Base-by-base conservation (phyloP, 2,888 invertebrate genomes). In the Syritta pipiens region DNA sequence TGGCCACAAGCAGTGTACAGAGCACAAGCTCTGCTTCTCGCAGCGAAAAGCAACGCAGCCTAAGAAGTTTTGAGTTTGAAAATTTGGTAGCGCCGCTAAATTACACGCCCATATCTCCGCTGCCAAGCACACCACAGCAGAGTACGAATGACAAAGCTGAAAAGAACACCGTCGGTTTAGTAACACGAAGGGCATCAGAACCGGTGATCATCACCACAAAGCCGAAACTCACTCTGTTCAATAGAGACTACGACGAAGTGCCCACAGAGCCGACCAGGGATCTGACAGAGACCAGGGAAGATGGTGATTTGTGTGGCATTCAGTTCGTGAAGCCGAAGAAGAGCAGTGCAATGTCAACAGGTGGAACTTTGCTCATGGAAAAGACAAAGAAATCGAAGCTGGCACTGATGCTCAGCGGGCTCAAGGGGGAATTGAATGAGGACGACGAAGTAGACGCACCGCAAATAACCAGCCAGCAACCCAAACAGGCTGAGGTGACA, bases 301-400 rank as follows among this genome's bases (percentile, higher is more conserved):
- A 83, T 7, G 83, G 83, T 5, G 86, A 86, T 71, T 84, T 84
- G 63, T 83, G 84, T 1, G 86, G 86, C 0, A 88, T 88, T 69
- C 83, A 85, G 19, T 89, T 89, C 82, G 87, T 89, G 0, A 88
- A 87, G 57, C 89, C 89, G 0, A 88, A 88, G 69, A 84, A 85
- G 51, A 83, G 83, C 3, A 81, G 83, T 20, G 82, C 85, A 0
- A 24, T 83, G 4, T 81, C 72, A 2, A 79, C 75, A 7, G 72
- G 68, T 0, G 84, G 83, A 57, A 87, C 87, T 69, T 77, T 84
- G 1, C 81, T 84, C 4, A 79, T 88, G 14, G 86, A 86, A 51
- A 84, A 86, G 14, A 87, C 86, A 1, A 86, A 88, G 49, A 86
- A 87, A 81, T 86, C 86, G 0, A 88, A 88, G 81, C 62, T 89